A percentile compares a stretch with the other conserved stretches of the same genome.
These are phyloP conservation scores for Penelope pileata DNA, from an alignment of 2,113 vertebrate genomes.

Conservation along the genomic window DNA sequence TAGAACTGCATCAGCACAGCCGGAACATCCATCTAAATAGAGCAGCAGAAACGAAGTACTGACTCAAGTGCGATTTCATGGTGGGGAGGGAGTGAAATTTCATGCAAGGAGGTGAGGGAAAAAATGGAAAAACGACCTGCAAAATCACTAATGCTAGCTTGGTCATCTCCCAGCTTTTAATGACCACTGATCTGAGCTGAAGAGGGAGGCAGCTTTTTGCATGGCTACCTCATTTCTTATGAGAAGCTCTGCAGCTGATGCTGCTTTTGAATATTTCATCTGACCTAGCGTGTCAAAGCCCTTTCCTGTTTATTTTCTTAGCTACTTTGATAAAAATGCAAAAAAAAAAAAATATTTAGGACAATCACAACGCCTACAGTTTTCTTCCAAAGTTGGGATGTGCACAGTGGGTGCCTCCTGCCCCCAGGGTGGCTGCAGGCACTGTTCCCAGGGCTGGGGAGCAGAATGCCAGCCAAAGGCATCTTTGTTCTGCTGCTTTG, in stretches of 20 bases:
- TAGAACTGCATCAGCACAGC: background rate
- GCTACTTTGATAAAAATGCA: background rate
- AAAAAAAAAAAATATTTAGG: background rate
- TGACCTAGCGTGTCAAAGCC: background rate
- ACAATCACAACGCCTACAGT: background rate
- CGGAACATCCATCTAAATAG: background rate
- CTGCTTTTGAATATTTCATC: background rate
- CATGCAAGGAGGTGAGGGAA: background rate
- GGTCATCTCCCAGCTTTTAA: background rate
- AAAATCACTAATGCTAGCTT: rapidly evolving
- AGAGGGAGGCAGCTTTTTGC: background rate
- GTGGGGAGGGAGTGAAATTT: background rate
- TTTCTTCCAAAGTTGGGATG: background rate
- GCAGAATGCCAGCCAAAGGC: background rate
- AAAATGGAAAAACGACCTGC: background rate
- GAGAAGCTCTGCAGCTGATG: background rate
- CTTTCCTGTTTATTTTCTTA: background rate
- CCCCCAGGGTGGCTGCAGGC: background rate
- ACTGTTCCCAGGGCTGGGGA: background rate
- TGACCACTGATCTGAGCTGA: background rate
- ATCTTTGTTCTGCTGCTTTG: background rate
- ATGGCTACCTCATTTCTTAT: background rate
- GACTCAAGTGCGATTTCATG: background rate
- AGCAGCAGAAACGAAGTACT: background rate
- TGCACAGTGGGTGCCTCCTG: background rate